Evolutionary conservation across 2,113 vertebrate genomes (phyloP).

Genomic region (Butastur rufipennis): DNA sequence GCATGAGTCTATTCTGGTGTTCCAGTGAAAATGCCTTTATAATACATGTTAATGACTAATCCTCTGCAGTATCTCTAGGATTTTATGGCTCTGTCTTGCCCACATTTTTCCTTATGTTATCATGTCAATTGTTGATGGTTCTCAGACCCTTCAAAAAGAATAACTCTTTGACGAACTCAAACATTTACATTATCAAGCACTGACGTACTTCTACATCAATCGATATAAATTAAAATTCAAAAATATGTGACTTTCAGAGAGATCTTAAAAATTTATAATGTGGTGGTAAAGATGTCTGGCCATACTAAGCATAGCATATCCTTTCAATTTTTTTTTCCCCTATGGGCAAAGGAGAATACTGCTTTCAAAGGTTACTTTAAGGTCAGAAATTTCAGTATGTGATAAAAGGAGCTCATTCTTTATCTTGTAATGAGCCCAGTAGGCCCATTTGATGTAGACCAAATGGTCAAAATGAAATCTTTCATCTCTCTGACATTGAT

Average conservation of each 20-base stretch:
- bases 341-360: not conserved
- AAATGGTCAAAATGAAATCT: slow-evolving; percentile 1
- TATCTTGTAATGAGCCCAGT: not conserved
- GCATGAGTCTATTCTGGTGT: not conserved
- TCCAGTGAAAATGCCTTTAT: not conserved
- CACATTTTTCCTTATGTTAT: not conserved
- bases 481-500: not conserved
- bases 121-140: not conserved
- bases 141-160: not conserved
- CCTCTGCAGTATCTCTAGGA: not conserved
- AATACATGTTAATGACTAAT: not conserved
- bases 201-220: not conserved
- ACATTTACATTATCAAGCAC: not conserved
- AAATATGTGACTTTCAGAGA: not conserved
- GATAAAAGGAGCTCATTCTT: not conserved
- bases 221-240: not conserved
- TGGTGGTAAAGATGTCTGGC: not conserved
- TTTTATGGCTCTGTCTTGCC: not conserved
- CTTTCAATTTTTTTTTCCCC: not conserved
- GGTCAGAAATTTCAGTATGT: not conserved
- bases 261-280: not conserved
- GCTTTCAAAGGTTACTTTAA: not conserved
- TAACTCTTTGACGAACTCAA: not conserved
- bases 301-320: not conserved
- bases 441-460: not conserved